A percentile compares a stretch with the other conserved stretches of the same genome.
Conservation (phyloP, 2,113 vertebrate genomes). For the Nycticebus coucang region DNA sequence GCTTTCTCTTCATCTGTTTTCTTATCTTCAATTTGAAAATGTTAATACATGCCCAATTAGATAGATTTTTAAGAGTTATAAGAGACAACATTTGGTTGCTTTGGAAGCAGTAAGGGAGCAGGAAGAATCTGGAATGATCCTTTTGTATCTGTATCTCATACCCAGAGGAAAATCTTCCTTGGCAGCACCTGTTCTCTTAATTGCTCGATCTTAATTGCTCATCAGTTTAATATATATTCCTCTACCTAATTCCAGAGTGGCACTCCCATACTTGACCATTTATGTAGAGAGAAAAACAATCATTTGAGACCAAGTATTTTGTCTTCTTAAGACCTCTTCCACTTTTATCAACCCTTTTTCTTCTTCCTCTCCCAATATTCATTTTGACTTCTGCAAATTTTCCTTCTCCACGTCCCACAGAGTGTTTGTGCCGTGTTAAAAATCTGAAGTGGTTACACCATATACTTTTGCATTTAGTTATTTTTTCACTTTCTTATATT, state of each 20-base stretch:
- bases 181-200: neutral
- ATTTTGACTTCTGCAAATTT: conserved; percentile 31
- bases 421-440: neutral
- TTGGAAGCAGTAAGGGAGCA: neutral
- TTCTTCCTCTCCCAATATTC: neutral
- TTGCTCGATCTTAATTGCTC: neutral
- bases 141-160: conserved; percentile 29
- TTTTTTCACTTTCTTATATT: neutral
- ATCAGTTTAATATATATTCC: neutral
- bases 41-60: neutral
- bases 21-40: neutral
- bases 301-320: conserved; percentile 36
- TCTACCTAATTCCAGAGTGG: neutral
- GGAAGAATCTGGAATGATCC: neutral
- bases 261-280: neutral
- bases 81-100: conserved; percentile 12
- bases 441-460: neutral
- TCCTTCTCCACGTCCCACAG: neutral
- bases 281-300: neutral
- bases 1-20: conserved; percentile 36
- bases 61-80: neutral
- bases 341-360: conserved; percentile 18
- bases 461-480: neutral
- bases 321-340: neutral
- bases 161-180: neutral